Evolutionary conservation across 2,797 vertebrate genomes (phyloP).

Genomic region (Valencia hispanica): DNA sequence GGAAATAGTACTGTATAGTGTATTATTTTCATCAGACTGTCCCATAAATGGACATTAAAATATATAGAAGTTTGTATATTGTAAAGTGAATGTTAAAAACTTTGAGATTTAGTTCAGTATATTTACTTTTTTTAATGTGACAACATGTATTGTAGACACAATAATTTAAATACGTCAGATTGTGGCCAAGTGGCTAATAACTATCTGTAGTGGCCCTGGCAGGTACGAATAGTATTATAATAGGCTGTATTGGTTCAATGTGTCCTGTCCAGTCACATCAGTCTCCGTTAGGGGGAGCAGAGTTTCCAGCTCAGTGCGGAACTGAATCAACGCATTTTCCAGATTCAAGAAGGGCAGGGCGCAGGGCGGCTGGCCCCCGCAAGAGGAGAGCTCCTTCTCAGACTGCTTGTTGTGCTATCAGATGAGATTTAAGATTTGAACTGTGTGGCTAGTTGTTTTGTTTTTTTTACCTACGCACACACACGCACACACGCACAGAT

Average conservation of each 20-base stretch:
- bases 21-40: too few relatives aligned
- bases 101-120: too few relatives aligned
- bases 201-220: not conserved
- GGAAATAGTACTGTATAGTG: too few relatives aligned
- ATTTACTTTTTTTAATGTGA: too few relatives aligned
- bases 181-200: too few relatives aligned
- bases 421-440: conserved; percentile 54
- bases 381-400: conserved; percentile 55
- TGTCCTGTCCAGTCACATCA: not conserved
- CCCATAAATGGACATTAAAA: too few relatives aligned
- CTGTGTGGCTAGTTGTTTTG: conserved; percentile 50
- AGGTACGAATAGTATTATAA: not conserved
- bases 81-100: too few relatives aligned
- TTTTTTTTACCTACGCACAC: conserved; percentile 22
- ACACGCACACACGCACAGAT: not conserved
- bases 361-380: conserved; percentile 73
- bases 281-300: conserved; percentile 63
- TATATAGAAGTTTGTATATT: too few relatives aligned
- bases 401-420: conserved; percentile 68
- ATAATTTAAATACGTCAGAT: too few relatives aligned
- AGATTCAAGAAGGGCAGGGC: conserved; percentile 67
- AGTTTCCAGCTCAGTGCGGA: conserved; percentile 48
- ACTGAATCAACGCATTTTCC: conserved; percentile 68
- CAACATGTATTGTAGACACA: too few relatives aligned
- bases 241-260: not conserved